These are phyloP conservation scores for Drosophila stalkeri DNA, from an alignment of 2,888 invertebrate species.

Conservation along the genomic window DNA sequence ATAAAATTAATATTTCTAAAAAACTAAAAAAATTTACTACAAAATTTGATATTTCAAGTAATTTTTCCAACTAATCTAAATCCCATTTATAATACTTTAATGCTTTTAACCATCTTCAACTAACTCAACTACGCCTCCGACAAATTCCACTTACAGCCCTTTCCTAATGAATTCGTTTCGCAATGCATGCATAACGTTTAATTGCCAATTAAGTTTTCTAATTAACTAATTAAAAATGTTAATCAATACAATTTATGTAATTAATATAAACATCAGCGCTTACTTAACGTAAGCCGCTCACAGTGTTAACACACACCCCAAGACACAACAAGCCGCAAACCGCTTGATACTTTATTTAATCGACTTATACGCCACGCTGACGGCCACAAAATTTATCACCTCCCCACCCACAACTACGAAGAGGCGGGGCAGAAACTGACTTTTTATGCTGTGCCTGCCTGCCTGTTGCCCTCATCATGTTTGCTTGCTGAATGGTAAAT, in stretches of 20 bases:
- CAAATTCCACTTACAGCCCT: background rate
- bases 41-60: no score
- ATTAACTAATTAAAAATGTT: conserved; percentile 53
- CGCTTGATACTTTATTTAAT: conserved; percentile 51
- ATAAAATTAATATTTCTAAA: no score
- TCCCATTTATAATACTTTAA: background rate
- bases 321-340: background rate
- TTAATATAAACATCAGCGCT: conserved; percentile 38
- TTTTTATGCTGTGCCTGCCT: conserved; percentile 8
- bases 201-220: conserved; percentile 12
- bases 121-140: background rate
- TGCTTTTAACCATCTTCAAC: background rate
- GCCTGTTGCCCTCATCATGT: background rate
- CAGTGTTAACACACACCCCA: conserved; percentile 18
- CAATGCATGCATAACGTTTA: background rate
- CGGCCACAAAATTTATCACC: conserved; percentile 27
- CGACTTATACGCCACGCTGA: conserved; percentile 43
- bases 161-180: background rate
- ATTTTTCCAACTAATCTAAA: no score
- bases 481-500: conserved; percentile 36
- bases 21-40: no score
- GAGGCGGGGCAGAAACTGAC: background rate
- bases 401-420: no score
- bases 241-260: conserved; percentile 59
- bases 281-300: conserved; percentile 8